Conservation (phyloP, 2,797 vertebrate species). For the Picus viridis region DNA sequence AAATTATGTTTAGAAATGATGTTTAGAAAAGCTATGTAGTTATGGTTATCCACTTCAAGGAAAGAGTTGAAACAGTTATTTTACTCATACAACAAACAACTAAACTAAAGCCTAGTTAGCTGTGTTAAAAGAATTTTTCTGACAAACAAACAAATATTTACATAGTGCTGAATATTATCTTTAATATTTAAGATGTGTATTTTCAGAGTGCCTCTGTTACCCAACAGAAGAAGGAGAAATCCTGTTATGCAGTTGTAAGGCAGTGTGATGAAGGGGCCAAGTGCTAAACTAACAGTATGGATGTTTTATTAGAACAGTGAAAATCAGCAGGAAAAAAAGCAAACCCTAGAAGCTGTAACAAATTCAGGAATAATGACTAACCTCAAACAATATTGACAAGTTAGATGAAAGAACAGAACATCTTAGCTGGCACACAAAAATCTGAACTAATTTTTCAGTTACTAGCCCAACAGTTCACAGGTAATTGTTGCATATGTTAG, state of each 20-base stretch:
- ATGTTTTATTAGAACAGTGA: neutral
- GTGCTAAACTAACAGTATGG: neutral
- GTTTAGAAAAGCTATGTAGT: neutral
- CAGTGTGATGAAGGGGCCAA: fast-evolving
- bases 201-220: neutral
- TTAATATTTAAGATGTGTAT: neutral
- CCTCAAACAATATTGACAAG: neutral
- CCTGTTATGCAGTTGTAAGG: neutral
- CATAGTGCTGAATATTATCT: neutral
- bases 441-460: neutral
- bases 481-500: neutral
- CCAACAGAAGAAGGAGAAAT: neutral
- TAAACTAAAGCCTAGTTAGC: neutral
- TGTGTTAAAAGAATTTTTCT: neutral
- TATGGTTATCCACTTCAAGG: neutral
- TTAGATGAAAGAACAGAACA: neutral
- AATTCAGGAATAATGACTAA: neutral
- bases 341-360: neutral
- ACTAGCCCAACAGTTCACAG: neutral
- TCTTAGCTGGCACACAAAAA: neutral
- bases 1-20: too few relatives aligned
- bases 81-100: neutral
- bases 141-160: neutral
- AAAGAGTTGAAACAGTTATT: neutral
- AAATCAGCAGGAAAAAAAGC: neutral